Evolutionary conservation across 2,797 vertebrate species (phyloP).

Genomic region (Malurus splendens): DNA sequence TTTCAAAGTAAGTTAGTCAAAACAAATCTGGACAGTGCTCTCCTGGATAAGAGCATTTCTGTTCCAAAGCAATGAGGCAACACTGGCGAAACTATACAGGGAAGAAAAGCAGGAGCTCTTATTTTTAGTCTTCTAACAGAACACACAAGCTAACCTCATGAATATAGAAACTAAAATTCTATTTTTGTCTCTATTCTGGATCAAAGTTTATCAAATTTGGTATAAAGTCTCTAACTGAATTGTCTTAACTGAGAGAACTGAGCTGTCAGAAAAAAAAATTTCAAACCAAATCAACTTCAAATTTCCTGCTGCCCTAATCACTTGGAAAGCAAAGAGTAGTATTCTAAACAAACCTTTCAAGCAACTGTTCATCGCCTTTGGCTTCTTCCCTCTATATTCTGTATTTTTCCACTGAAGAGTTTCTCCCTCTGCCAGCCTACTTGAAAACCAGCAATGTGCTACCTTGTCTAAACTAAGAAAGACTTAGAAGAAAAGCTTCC

Average conservation of each 20-base stretch:
- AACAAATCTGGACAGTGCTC: not conserved
- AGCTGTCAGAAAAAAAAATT: not conserved
- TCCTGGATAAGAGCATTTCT: not conserved
- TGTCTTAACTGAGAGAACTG: not conserved
- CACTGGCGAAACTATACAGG: not conserved
- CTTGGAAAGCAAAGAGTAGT: not conserved
- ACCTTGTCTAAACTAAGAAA: not conserved
- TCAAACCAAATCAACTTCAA: not conserved
- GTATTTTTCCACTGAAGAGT: not conserved
- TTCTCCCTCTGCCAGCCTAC: not conserved
- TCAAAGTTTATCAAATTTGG: not conserved
- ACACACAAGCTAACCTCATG: not conserved
- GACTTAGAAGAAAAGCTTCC: not conserved
- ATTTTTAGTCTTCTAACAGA: not conserved
- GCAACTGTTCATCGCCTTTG: not conserved
- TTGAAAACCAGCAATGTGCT: not conserved
- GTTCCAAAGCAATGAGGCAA: not conserved
- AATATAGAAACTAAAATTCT: not conserved
- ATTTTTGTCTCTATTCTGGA: not conserved
- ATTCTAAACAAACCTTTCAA: not conserved
- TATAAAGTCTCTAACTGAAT: not conserved
- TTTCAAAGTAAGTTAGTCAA: not conserved
- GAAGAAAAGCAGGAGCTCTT: not conserved
- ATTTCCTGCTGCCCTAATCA: not conserved
- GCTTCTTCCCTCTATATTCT: not conserved